phyloP scores from a whole-genome alignment of 2,113 vertebrate species.

The Chloropsis hardwickii region DNA sequence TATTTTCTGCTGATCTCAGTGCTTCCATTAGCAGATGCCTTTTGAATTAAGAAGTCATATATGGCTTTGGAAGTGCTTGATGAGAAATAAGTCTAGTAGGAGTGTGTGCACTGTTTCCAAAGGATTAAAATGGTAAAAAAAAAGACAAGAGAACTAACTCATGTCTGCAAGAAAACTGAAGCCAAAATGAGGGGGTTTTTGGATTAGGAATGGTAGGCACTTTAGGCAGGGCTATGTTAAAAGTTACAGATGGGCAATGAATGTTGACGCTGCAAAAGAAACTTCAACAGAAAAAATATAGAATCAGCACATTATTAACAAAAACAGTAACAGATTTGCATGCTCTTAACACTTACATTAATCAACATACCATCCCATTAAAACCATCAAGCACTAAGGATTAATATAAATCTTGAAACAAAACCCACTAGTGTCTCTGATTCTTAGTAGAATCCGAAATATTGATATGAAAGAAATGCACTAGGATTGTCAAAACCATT shows the following conservation, averaged over 20 bases:
- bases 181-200: background rate
- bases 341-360: constrained; percentile 28
- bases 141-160: constrained; percentile 45
- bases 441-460: background rate
- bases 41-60: constrained; percentile 50
- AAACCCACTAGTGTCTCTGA: constrained; percentile 13
- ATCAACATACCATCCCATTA: constrained; percentile 37
- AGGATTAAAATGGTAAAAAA: constrained; percentile 47
- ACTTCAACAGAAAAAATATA: constrained; percentile 11
- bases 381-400: constrained; percentile 6
- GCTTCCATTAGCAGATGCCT: constrained; percentile 48
- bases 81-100: constrained; percentile 18
- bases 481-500: background rate
- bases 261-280: constrained; percentile 48
- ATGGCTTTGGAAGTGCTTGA: constrained; percentile 36
- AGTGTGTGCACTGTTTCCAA: constrained; percentile 29
- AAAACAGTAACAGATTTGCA: constrained; percentile 36
- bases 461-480: background rate
- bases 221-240: constrained; percentile 47
- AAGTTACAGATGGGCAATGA: constrained; percentile 58
- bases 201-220: constrained; percentile 12
- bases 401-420: constrained; percentile 31
- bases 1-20: constrained; percentile 47
- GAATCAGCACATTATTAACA: constrained; percentile 23
- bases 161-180: constrained; percentile 57